phyloP scores from a whole-genome alignment of 2,888 invertebrate species.

The Lacanobia oleracea region DNA sequence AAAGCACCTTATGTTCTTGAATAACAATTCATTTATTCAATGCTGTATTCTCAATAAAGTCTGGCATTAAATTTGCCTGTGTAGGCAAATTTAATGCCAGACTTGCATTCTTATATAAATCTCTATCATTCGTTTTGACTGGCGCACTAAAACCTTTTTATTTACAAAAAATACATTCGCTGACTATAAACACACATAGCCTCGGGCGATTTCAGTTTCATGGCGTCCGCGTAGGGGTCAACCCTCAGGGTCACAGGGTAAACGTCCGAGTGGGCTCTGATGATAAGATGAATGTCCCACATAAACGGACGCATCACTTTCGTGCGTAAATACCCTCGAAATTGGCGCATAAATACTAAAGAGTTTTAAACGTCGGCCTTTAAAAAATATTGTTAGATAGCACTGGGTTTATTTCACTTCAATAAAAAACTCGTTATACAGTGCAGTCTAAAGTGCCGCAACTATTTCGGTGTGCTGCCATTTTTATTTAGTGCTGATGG shows the following conservation, averaged over 20 bases:
- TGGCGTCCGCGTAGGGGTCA: conserved; percentile 29
- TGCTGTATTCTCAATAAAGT: no score
- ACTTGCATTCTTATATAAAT: neutral
- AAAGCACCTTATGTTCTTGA: neutral
- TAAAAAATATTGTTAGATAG: conserved; percentile 3
- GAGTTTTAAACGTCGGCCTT: conserved; percentile 5
- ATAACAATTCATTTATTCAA: no score
- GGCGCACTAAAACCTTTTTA: neutral
- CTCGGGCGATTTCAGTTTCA: conserved; percentile 20
- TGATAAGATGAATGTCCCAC: conserved; percentile 48
- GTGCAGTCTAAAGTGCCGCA: neutral
- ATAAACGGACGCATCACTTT: conserved; percentile 32
- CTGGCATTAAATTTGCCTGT: no score
- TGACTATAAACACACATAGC: neutral
- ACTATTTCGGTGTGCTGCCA: conserved; percentile 33
- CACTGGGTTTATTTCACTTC: conserved; percentile 7
- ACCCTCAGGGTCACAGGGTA: conserved; percentile 29
- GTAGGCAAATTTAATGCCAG: neutral
- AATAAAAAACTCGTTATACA: conserved; percentile 26
- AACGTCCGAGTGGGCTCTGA: conserved; percentile 37
- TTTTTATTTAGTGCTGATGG: conserved; percentile 56
- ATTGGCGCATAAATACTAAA: conserved; percentile 9
- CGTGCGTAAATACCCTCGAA: conserved; percentile 8
- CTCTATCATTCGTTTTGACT: no score
- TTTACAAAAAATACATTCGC: conserved; percentile 5